Evolutionary conservation across 1,140 invertebrate genomes (phyloP).

Genomic region (Formica exsecta): DNA sequence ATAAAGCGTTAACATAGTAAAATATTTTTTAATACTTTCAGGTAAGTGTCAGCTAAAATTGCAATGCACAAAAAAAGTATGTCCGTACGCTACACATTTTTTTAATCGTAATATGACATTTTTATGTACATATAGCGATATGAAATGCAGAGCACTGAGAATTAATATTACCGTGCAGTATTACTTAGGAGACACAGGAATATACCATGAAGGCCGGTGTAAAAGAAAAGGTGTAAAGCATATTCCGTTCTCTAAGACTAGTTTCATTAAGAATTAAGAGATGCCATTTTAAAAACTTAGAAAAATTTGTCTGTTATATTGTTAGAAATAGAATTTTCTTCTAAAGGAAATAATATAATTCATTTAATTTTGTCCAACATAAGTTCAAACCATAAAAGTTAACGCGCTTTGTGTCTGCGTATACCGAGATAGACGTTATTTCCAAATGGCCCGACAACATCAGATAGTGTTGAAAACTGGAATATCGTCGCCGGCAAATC

Average conservation of each 20-base stretch:
- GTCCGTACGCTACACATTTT: background rate
- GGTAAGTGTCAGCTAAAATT: background rate
- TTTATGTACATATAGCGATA: slow-evolving; percentile 10
- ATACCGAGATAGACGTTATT: slow-evolving; percentile 7
- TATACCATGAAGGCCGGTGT: background rate
- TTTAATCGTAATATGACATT: slow-evolving; percentile 12
- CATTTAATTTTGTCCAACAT: slow-evolving; percentile 16
- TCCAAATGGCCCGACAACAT: slow-evolving; percentile 22
- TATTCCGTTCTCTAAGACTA: background rate
- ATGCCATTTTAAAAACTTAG: slow-evolving; percentile 24
- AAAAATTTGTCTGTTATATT: background rate
- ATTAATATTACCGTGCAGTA: slow-evolving; percentile 38
- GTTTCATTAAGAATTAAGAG: background rate
- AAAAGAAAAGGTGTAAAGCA: background rate
- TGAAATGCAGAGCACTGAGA: slow-evolving; percentile 19
- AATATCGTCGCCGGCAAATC: slow-evolving; percentile 55
- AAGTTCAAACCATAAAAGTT: slow-evolving; percentile 5
- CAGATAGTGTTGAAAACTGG: slow-evolving; percentile 27
- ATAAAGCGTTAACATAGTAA: background rate
- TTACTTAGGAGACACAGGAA: slow-evolving; percentile 14
- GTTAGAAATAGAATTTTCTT: slow-evolving; percentile 11
- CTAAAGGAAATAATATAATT: slow-evolving; percentile 18
- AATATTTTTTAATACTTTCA: slow-evolving; percentile 20
- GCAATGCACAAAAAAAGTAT: slow-evolving; percentile 21
- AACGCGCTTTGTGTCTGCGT: slow-evolving; percentile 7